Conservation (phyloP, 2,888 invertebrate genomes). For the Orthosia incerta region DNA sequence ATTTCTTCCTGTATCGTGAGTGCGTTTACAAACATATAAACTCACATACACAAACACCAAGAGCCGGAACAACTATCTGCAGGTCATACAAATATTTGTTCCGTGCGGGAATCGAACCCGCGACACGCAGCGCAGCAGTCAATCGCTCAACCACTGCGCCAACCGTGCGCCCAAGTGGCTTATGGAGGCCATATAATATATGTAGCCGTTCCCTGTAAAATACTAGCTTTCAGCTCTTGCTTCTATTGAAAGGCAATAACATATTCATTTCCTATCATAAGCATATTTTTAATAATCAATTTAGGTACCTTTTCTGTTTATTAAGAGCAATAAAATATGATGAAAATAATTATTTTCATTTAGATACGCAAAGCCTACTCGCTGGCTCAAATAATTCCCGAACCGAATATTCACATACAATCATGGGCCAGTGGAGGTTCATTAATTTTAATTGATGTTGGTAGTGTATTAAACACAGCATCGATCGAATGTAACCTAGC, state of each 20-base stretch:
- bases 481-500: neutral
- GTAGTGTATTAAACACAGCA: conserved; percentile 21
- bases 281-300: neutral
- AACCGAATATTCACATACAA: neutral
- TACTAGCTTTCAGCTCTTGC: neutral
- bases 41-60: no score
- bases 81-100: no score
- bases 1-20: no score
- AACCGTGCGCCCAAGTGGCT: no score
- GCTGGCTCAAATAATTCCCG: conserved; percentile 3
- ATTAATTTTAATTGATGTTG: conserved; percentile 47
- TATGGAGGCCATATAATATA: neutral
- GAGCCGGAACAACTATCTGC: no score
- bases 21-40: no score
- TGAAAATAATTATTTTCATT: conserved; percentile 24
- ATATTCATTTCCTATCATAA: neutral
- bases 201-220: no score
- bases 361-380: conserved; percentile 10
- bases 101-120: no score
- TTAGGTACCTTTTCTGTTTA: neutral
- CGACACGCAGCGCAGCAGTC: no score
- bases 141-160: no score
- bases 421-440: conserved; percentile 16
- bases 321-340: conserved; percentile 2
- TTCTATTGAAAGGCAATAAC: neutral